Evolutionary conservation across 1,140 invertebrate species (phyloP).

Genomic region (Frieseomelitta varia): DNA sequence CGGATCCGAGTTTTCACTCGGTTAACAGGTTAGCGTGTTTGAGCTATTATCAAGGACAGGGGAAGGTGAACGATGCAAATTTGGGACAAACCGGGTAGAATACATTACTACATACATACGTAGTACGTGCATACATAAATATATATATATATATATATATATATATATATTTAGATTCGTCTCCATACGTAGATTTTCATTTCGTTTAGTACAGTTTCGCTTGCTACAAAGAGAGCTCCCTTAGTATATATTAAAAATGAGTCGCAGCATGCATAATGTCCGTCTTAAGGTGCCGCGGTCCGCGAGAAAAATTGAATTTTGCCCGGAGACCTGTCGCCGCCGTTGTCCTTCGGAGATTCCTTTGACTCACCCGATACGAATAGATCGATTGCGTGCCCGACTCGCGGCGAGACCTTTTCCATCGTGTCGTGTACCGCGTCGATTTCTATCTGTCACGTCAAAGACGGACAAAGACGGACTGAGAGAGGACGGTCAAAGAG

Average conservation of each 20-base stretch:
- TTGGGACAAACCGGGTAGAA: not conserved
- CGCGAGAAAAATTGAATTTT: conserved; percentile 7
- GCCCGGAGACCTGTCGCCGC: not conserved
- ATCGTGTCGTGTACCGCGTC: conserved; percentile 3
- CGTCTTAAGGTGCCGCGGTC: no score
- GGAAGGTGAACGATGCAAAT: not conserved
- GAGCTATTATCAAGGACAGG: not conserved
- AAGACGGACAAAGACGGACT: not conserved
- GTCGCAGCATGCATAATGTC: accelerated
- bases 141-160: no score
- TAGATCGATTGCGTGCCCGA: conserved; percentile 23
- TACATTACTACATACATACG: not conserved
- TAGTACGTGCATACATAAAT: no score
- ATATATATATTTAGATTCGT: not conserved
- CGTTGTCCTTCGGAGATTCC: conserved; percentile 1
- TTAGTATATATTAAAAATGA: not conserved
- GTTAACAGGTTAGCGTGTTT: not conserved
- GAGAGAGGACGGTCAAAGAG: not conserved
- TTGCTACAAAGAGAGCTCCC: accelerated
- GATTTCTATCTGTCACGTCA: conserved; percentile 29
- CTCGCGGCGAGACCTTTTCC: conserved; percentile 9
- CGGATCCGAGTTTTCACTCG: not conserved
- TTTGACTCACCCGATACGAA: conserved; percentile 28
- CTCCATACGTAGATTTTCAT: no score
- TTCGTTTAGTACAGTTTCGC: no score